phyloP scores from a whole-genome alignment of 2,888 invertebrate genomes.

The Drosophila multiciliata region DNA sequence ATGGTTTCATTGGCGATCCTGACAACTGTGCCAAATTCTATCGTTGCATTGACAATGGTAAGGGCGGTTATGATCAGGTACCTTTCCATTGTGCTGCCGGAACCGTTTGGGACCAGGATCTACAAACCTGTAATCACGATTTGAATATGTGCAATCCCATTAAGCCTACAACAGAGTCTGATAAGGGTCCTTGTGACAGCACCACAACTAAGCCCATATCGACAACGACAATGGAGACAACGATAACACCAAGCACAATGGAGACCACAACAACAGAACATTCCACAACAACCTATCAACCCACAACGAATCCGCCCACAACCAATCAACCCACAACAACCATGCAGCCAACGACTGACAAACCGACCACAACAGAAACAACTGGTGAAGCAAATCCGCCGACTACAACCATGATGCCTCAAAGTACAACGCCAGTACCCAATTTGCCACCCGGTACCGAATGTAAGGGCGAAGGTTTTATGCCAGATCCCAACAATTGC shows the following conservation, averaged over 20 bases:
- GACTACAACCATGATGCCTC: constrained; percentile 63
- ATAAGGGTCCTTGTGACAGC: constrained; percentile 44
- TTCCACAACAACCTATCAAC: constrained; percentile 1
- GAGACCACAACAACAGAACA: constrained; percentile 19
- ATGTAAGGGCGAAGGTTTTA: constrained; percentile 88
- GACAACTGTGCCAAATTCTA: constrained; percentile 88
- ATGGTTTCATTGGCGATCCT: constrained; percentile 85
- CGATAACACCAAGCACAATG: constrained; percentile 38
- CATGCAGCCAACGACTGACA: constrained; percentile 32
- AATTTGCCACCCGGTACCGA: constrained; percentile 82
- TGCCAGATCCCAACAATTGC: constrained; percentile 87
- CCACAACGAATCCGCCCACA: constrained; percentile 10
- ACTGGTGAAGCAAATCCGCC: constrained; percentile 21
- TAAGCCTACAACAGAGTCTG: constrained; percentile 52
- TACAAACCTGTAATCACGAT: constrained; percentile 83
- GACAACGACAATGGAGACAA: constrained; percentile 23
- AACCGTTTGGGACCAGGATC: constrained; percentile 87
- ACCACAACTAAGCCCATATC: constrained; percentile 34
- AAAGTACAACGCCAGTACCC: constrained; percentile 68
- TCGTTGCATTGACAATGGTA: constrained; percentile 88
- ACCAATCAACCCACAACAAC: constrained; percentile 27
- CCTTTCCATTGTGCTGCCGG: constrained; percentile 89
- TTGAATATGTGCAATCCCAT: constrained; percentile 72
- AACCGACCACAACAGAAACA: constrained; percentile 24
- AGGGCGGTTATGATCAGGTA: constrained; percentile 87